These are phyloP conservation scores for Prunella himalayana DNA, from an alignment of 2,113 vertebrate genomes.

Conservation along the genomic window DNA sequence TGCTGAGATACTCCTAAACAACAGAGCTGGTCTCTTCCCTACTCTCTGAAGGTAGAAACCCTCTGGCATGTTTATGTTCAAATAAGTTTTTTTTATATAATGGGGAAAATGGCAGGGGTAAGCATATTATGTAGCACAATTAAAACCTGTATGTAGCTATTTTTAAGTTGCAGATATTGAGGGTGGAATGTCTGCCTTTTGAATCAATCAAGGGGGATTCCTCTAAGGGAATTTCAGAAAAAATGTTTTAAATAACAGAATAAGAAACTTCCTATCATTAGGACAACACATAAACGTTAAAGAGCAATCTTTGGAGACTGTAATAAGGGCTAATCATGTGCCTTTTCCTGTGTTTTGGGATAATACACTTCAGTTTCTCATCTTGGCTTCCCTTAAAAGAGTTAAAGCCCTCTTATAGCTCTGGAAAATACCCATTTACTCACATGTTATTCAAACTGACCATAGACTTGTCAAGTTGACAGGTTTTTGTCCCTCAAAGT, in stretches of 20 bases:
- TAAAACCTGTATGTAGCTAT: neutral
- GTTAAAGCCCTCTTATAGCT: neutral
- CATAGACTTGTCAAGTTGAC: neutral
- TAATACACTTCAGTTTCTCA: neutral
- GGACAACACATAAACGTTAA: neutral
- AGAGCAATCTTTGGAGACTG: neutral
- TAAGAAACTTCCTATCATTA: neutral
- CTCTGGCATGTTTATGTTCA: neutral
- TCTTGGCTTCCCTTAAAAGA: neutral
- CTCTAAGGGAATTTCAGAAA: neutral
- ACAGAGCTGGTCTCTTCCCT: neutral
- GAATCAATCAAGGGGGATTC: neutral
- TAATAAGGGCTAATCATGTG: neutral
- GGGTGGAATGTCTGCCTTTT: neutral
- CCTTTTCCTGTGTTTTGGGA: neutral
- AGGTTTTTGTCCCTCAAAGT: neutral
- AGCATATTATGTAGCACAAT: neutral
- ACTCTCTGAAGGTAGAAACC: neutral
- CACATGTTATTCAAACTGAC: neutral
- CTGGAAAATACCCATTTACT: neutral
- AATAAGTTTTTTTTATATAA: fast-evolving
- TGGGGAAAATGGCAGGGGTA: neutral
- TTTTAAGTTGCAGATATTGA: neutral
- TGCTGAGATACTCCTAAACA: neutral
- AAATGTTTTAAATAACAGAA: neutral